Evolutionary conservation across 2,888 invertebrate species (phyloP).

Genomic region (Parasteatoda lunata): DNA sequence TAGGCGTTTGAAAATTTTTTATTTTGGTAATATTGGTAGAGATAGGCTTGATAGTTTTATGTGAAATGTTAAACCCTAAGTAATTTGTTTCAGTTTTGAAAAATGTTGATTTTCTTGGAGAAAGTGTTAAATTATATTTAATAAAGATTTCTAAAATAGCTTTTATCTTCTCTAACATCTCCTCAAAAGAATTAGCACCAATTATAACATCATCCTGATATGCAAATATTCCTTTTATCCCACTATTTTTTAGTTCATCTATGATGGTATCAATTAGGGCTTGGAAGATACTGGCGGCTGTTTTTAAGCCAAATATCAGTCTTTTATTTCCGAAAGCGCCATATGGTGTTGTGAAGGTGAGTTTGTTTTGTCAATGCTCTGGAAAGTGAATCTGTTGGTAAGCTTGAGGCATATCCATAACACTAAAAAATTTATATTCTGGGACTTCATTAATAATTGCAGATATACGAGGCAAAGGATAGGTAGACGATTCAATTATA

Average conservation of each 20-base stretch:
- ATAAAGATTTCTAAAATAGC: neutral
- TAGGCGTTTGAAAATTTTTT: neutral
- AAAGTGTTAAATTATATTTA: constrained; percentile 16
- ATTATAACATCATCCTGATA: constrained; percentile 17
- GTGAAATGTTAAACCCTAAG: constrained; percentile 17
- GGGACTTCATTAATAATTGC: neutral
- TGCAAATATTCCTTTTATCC: neutral
- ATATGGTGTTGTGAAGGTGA: no score
- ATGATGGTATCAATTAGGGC: no score
- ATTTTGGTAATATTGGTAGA: neutral
- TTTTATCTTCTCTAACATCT: neutral
- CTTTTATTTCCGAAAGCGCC: no score
- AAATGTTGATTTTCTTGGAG: constrained; percentile 2
- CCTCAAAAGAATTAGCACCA: neutral
- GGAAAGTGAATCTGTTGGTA: constrained; percentile 20
- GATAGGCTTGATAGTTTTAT: neutral
- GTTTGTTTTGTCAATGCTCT: constrained; percentile 8
- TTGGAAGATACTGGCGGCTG: no score
- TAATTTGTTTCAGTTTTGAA: no score
- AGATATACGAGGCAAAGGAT: neutral
- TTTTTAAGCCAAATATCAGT: no score
- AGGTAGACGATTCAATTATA: neutral
- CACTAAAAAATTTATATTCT: neutral
- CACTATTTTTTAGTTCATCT: no score
- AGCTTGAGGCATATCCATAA: constrained; percentile 4